Conservation (phyloP, 2,113 vertebrate species). For the Boulengeromyrus knoepffleri region DNA sequence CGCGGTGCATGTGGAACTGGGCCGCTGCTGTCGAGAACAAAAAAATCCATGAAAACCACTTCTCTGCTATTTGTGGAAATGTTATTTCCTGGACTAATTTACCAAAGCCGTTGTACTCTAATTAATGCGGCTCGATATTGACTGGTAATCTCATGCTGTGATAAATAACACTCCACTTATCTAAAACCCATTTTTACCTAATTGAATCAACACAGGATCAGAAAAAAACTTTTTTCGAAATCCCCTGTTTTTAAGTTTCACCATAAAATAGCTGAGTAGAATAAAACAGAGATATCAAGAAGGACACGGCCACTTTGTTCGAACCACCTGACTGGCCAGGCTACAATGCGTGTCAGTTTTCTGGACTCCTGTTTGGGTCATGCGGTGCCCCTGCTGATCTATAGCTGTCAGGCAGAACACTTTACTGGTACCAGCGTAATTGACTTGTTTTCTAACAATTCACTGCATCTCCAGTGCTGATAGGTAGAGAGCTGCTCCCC, state of each 20-base stretch:
- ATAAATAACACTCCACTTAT: constrained; percentile 63
- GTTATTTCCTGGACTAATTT: constrained; percentile 51
- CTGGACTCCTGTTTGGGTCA: neutral
- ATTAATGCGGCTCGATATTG: constrained; percentile 59
- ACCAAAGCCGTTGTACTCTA: constrained; percentile 49
- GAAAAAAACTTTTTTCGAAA: constrained; percentile 41
- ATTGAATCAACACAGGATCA: constrained; percentile 53
- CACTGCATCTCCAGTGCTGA: neutral
- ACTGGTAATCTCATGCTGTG: constrained; percentile 47
- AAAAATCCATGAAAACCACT: constrained; percentile 41
- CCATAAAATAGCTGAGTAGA: neutral
- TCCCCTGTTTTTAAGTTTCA: neutral
- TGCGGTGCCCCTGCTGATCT: neutral
- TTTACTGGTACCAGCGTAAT: neutral
- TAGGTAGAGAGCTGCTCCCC: neutral
- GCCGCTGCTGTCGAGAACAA: constrained; percentile 4
- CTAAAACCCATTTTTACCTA: constrained; percentile 52
- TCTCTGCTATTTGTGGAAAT: constrained; percentile 53
- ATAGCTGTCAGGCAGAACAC: neutral
- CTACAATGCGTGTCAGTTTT: neutral
- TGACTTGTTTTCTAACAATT: constrained; percentile 9
- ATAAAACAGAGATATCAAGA: neutral
- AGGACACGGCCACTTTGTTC: neutral
- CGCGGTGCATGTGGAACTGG: neutral
- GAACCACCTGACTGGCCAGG: neutral